phyloP scores from a whole-genome alignment of 92 coral and sea anemone genomes.

The Galaxea fascicularis region DNA sequence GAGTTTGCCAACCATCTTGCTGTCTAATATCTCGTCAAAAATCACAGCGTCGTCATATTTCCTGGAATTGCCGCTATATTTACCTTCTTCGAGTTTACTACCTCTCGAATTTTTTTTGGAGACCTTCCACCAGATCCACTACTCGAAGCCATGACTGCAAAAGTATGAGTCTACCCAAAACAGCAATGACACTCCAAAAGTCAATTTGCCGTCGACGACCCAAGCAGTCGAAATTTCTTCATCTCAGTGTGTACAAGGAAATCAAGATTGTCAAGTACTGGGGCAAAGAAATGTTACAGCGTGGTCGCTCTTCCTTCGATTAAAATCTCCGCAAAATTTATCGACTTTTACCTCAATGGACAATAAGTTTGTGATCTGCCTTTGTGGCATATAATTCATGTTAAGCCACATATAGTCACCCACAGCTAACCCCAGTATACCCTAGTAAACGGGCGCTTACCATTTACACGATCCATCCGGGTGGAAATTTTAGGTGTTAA shows the following conservation, averaged over 20 bases:
- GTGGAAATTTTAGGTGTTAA: too few relatives aligned
- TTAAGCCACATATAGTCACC: too few relatives aligned
- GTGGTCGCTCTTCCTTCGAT: not conserved
- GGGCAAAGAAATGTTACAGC: not conserved
- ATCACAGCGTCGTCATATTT: too few relatives aligned
- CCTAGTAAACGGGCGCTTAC: too few relatives aligned
- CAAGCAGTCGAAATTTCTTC: not conserved
- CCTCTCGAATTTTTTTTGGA: conserved; percentile 76
- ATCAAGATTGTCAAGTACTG: not conserved
- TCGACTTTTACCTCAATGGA: too few relatives aligned
- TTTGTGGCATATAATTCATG: too few relatives aligned
- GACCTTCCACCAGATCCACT: conserved; percentile 84
- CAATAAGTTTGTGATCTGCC: too few relatives aligned
- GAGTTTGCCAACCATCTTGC: too few relatives aligned
- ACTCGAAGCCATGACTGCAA: conserved; percentile 67
- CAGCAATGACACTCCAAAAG: conserved; percentile 1
- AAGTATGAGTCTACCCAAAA: not conserved
- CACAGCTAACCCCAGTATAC: too few relatives aligned
- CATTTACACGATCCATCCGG: too few relatives aligned
- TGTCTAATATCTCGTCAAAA: too few relatives aligned
- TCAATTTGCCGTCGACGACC: not conserved
- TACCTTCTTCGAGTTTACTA: conserved; percentile 55
- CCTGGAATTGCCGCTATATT: too few relatives aligned
- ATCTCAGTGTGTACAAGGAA: not conserved
- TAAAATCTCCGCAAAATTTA: not conserved